These are phyloP conservation scores for Pungitius pungitius DNA, from an alignment of 2,113 vertebrate species.

Conservation along the genomic window DNA sequence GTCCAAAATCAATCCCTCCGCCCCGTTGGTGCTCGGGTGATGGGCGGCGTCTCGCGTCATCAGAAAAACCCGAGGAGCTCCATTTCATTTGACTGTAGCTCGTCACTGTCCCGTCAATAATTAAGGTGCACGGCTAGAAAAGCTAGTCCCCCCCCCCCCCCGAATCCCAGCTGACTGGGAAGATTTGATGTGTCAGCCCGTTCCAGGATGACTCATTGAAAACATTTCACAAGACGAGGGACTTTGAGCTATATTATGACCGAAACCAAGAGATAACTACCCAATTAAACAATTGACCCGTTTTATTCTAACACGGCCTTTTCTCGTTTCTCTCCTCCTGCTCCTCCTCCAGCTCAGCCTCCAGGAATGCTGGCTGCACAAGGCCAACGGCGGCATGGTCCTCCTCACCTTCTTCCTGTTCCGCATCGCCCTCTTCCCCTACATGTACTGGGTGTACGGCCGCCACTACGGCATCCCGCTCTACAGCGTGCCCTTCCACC, in stretches of 20 bases:
- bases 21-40: slow-evolving; percentile 26
- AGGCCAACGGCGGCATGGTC: slow-evolving; percentile 89
- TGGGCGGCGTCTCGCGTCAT: slow-evolving; percentile 15
- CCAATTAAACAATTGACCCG: not conserved
- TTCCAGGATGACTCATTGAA: too few relatives aligned
- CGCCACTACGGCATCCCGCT: slow-evolving; percentile 84
- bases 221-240: too few relatives aligned
- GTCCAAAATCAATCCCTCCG: not conserved
- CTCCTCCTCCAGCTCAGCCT: slow-evolving; percentile 83
- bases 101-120: slow-evolving; percentile 56
- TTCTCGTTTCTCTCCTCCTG: slow-evolving; percentile 6
- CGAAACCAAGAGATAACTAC: not conserved
- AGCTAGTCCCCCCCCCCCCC: too few relatives aligned
- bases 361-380: slow-evolving; percentile 92
- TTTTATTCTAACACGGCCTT: too few relatives aligned
- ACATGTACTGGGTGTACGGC: slow-evolving; percentile 93
- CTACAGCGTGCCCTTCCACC: slow-evolving; percentile 88
- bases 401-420: slow-evolving; percentile 92
- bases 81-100: slow-evolving; percentile 37
- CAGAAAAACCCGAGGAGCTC: slow-evolving; percentile 40
- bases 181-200: too few relatives aligned
- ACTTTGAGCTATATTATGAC: too few relatives aligned
- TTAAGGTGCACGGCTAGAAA: slow-evolving; percentile 48
- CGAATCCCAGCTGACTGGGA: too few relatives aligned
- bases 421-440: slow-evolving; percentile 95